phyloP scores from a whole-genome alignment of 1,140 invertebrate species.

The Drosophila bipectinata region DNA sequence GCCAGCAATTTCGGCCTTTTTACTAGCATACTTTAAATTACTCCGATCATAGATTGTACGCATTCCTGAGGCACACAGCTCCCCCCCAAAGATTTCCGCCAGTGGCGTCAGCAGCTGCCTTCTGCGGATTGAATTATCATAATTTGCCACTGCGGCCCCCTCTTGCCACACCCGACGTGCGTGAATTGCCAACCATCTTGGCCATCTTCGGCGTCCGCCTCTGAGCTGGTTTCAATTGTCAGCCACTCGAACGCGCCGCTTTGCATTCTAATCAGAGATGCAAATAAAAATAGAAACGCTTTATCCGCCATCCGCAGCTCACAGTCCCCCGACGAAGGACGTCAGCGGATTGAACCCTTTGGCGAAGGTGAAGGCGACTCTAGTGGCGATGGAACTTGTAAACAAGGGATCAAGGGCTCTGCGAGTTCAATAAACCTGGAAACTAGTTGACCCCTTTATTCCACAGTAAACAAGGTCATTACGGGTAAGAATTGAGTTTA shows the following conservation, averaged over 20 bases:
- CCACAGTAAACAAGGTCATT: constrained; percentile 8
- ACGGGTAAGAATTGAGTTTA: neutral
- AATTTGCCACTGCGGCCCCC: constrained; percentile 39
- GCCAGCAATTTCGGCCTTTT: constrained; percentile 19
- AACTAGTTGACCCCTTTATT: constrained; percentile 21
- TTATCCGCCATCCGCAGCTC: constrained; percentile 16
- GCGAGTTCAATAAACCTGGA: constrained; percentile 28
- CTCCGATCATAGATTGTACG: constrained; percentile 15
- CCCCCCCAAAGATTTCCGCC: constrained; percentile 50
- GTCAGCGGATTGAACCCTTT: constrained; percentile 35
- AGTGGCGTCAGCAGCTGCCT: constrained; percentile 40
- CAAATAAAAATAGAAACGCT: constrained; percentile 37
- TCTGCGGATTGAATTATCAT: constrained; percentile 58
- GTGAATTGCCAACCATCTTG: constrained; percentile 33
- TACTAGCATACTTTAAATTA: constrained; percentile 19
- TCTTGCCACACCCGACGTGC: constrained; percentile 21
- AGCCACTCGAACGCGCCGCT: constrained; percentile 26
- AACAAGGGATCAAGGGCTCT: constrained; percentile 25
- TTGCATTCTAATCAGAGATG: constrained; percentile 58
- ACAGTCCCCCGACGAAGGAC: constrained; percentile 9
- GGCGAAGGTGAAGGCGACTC: constrained; percentile 37
- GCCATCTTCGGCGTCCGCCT: constrained; percentile 16
- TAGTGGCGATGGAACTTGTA: neutral
- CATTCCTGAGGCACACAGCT: constrained; percentile 7
- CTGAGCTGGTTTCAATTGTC: constrained; percentile 44